Base-by-base conservation (phyloP, 2,113 vertebrate species). In the Galbula dea region DNA sequence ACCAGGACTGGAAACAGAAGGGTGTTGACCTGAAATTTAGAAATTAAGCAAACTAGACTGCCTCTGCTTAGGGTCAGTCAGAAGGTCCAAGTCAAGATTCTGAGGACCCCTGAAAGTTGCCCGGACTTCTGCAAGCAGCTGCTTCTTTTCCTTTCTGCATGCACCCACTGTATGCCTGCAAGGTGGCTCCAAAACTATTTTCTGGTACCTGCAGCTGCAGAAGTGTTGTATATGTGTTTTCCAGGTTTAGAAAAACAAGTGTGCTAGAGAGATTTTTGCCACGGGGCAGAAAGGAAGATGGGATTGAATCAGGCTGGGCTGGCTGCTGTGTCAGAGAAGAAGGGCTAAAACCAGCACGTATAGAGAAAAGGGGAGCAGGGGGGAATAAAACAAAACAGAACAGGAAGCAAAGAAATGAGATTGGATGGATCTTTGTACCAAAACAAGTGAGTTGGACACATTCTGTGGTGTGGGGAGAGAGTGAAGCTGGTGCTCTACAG, bases 371-470 rank as follows among this genome's bases (percentile, higher is more conserved):
- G 17, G 8, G 26, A 72, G 46, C 27, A 24, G 1, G 2, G 2
- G 7, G 1, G 0, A 3, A 12, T 9, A 39, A 37, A 34, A 43
- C 41, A 43, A 43, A 45, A 65, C n/a, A n/a, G n/a, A n/a, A n/a
- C n/a, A n/a, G 2, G 41, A 51, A 74, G 22, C 36, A 55, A 76
- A 87, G 3, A 9, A 74, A 75, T 34, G 12, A 39, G 20, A 65
- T 17, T 62, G n/a, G 15, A 51, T 57, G 19, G 15, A 39, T 71
- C 14, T 46, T 36, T 16, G 4, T 76, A 62, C 24, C 49, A 79
- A 72, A 89, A 79, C 17, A 82, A 34, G 58, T 68, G 30, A 95
- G 27, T 6, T 55, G 46, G 23, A 49, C 29, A 52, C 17, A 7
- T 67, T 74, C 30, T 67, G 48, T n/a, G 32, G 15, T 12, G 11